A percentile compares a stretch with the other conserved stretches of the same genome.
Conservation (phyloP, 2,888 invertebrate species). For the Proisotoma minuta region DNA sequence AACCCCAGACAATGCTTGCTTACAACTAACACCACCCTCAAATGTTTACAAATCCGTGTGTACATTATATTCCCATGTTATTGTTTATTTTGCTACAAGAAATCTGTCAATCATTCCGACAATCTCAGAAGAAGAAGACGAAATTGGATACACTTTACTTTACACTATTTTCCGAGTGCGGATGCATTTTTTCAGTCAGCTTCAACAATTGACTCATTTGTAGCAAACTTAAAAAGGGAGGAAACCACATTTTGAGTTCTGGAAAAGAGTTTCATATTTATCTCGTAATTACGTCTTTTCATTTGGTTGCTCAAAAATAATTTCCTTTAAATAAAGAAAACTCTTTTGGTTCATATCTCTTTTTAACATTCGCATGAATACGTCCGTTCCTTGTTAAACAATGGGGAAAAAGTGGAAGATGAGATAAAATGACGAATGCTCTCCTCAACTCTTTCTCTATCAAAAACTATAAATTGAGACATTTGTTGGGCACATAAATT, state of each 20-base stretch:
- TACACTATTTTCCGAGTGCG: background rate
- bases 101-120: slow-evolving; percentile 12
- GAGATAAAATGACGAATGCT: background rate
- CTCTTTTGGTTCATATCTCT: background rate
- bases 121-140: background rate
- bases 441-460: background rate
- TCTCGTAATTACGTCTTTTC: background rate
- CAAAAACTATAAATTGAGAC: slow-evolving; percentile 3
- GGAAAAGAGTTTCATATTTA: background rate
- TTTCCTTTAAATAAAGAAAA: background rate
- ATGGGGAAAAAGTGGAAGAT: background rate
- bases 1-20: too few species aligned
- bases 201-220: background rate
- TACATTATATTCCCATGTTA: background rate
- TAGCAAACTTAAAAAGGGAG: background rate
- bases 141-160: background rate
- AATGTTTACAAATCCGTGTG: slow-evolving; percentile 12
- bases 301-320: background rate
- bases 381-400: background rate
- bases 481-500: background rate
- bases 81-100: too few species aligned
- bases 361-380: background rate
- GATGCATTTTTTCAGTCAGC: background rate
- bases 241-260: background rate
- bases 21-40: background rate